Percentiles rank a stretch among this genome's conserved stretches.
phyloP scores from a whole-genome alignment of 2,888 invertebrate genomes.

The Yponomeuta sedellus region DNA sequence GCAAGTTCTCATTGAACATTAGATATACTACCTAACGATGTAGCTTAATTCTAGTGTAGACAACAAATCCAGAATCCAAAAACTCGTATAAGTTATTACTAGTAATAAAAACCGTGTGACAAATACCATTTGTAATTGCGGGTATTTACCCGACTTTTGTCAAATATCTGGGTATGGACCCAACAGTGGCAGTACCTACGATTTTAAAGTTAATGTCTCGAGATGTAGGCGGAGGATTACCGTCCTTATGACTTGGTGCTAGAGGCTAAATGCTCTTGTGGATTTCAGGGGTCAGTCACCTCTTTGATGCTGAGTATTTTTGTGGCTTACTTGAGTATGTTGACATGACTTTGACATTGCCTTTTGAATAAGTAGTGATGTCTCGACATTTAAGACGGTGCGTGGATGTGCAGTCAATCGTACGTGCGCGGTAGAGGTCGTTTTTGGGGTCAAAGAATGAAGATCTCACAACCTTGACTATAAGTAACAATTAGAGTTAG shows the following conservation, averaged over 20 bases:
- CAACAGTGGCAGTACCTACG: too few relatives aligned
- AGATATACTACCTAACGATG: too few relatives aligned
- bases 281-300: slow-evolving; percentile 12
- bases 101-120: too few relatives aligned
- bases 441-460: background rate
- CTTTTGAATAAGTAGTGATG: slow-evolving; percentile 6
- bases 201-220: slow-evolving; percentile 7
- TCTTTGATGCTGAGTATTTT: slow-evolving; percentile 3
- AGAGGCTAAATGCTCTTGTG: background rate
- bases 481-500: background rate
- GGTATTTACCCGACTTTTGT: too few relatives aligned
- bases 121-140: too few relatives aligned
- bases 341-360: slow-evolving; percentile 18
- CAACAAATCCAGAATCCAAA: too few relatives aligned
- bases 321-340: slow-evolving; percentile 14
- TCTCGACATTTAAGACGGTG: background rate
- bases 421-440: background rate
- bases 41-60: too few relatives aligned
- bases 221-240: background rate
- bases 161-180: too few relatives aligned
- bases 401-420: slow-evolving; percentile 4
- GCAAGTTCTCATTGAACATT: too few relatives aligned
- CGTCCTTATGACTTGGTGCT: background rate
- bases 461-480: background rate
- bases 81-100: too few relatives aligned